phyloP scores from a whole-genome alignment of 2,797 vertebrate genomes.

The Euphonia xanthogaster region DNA sequence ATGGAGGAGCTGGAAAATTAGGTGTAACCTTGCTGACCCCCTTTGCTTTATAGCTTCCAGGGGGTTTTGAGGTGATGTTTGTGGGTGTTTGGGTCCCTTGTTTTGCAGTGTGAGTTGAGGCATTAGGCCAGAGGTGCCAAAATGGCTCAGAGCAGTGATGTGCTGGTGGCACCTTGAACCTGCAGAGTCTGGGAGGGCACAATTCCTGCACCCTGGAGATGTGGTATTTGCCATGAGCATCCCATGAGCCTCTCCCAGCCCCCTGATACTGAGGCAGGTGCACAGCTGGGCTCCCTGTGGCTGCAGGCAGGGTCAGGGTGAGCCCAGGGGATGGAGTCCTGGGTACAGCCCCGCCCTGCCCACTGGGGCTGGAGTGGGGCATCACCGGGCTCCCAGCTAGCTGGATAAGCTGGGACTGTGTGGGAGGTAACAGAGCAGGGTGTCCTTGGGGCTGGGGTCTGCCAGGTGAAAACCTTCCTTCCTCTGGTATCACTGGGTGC shows the following conservation, averaged over 20 bases:
- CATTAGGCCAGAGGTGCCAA: neutral
- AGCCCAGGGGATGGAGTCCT: neutral
- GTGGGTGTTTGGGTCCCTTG: neutral
- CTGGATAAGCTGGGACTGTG: neutral
- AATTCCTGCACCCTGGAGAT: neutral
- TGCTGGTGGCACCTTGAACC: neutral
- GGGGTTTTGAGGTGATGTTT: neutral
- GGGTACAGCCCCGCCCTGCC: neutral
- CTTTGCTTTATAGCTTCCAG: neutral
- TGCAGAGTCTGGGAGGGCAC: neutral
- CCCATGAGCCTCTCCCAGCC: neutral
- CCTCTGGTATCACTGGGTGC: rapidly evolving
- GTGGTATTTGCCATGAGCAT: neutral
- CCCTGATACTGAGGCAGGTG: neutral
- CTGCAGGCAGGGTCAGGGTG: neutral
- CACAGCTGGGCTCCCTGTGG: neutral
- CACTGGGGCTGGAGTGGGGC: neutral
- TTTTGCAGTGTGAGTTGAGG: neutral
- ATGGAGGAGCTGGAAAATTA: neutral
- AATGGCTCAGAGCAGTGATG: neutral
- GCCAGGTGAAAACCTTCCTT: neutral
- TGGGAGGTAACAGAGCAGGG: neutral
- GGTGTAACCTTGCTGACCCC: no score
- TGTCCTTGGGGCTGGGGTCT: neutral
- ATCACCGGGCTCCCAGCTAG: neutral